Conservation (phyloP, 2,113 vertebrate species). For the Pelvicachromis taeniatus region DNA sequence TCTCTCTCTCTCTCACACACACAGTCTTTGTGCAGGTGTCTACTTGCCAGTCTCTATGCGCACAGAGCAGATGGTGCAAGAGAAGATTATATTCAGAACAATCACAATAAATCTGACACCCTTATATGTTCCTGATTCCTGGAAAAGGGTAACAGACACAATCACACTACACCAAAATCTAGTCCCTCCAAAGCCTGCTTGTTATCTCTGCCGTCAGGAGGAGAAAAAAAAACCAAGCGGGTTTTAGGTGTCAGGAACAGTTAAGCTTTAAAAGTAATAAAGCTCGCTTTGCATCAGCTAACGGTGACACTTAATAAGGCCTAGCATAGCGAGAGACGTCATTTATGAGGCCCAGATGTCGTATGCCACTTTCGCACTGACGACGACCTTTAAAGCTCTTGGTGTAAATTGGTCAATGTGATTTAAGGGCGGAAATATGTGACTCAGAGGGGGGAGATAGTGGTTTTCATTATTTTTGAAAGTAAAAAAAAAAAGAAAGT, state of each 20-base stretch:
- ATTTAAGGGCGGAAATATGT: not conserved
- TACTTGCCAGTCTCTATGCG: conserved; percentile 12
- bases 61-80: conserved; percentile 37
- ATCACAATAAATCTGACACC: conserved; percentile 46
- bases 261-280: conserved; percentile 42
- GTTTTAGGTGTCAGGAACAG: conserved; percentile 33
- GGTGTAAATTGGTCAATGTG: not conserved
- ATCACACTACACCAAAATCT: not conserved
- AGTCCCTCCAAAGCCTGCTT: not conserved
- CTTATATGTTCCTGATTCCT: conserved; percentile 16
- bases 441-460: not conserved
- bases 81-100: conserved; percentile 43
- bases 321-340: conserved; percentile 9
- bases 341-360: conserved; percentile 12
- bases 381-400: not conserved
- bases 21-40: not conserved
- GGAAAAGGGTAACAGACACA: conserved; percentile 9
- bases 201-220: conserved; percentile 11
- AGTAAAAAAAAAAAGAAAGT: not conserved
- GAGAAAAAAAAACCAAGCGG: not conserved
- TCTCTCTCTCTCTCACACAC: not conserved
- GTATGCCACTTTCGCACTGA: conserved; percentile 4
- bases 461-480: not conserved
- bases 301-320: conserved; percentile 5
- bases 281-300: conserved; percentile 13